These are phyloP conservation scores for Caenorhabditis macrosperma DNA, from an alignment of 2,888 invertebrate genomes.

Conservation along the genomic window DNA sequence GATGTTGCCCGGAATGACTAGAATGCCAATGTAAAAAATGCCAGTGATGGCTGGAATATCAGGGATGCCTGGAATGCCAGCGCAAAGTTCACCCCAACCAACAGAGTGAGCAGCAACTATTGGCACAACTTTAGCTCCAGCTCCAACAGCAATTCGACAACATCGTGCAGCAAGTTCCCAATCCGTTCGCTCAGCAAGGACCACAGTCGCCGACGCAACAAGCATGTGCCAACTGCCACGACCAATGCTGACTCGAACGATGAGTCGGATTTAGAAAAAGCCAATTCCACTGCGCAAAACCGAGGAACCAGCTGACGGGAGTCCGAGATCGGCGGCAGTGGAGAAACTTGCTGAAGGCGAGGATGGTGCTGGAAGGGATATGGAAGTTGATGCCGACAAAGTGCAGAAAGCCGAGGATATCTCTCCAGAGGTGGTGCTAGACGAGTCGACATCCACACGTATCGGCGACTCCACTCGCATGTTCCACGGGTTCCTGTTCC, in stretches of 20 bases:
- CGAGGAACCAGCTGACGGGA: too few species aligned
- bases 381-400: too few species aligned
- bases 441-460: neutral
- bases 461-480: neutral
- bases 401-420: neutral
- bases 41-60: neutral
- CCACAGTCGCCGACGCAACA: neutral
- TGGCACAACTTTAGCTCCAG: neutral
- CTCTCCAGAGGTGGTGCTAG: neutral
- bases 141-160: conserved; percentile 13
- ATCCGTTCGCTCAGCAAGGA: conserved; percentile 1
- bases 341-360: too few species aligned
- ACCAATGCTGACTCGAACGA: neutral
- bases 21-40: neutral
- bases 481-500: conserved; percentile 26
- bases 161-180: neutral
- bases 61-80: conserved; percentile 3
- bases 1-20: conserved; percentile 19
- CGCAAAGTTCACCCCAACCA: neutral
- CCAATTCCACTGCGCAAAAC: neutral
- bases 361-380: too few species aligned
- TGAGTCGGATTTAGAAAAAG: neutral
- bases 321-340: too few species aligned
- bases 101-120: conserved; percentile 6
- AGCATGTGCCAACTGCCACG: neutral